Evolutionary conservation across 2,113 vertebrate genomes (phyloP).

Genomic region (Raja brachyura): DNA sequence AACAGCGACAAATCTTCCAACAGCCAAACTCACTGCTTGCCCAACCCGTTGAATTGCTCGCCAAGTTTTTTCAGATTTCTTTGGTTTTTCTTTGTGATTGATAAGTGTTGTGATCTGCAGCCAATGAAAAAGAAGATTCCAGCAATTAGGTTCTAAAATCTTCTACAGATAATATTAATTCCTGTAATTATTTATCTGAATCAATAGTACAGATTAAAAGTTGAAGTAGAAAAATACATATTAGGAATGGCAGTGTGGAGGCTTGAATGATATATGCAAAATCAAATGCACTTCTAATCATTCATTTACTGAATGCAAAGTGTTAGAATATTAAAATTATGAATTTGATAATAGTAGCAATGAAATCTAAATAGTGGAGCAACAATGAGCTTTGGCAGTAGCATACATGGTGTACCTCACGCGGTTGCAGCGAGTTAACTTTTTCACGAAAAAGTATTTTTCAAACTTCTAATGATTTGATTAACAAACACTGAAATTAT

Average conservation of each 20-base stretch:
- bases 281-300: neutral
- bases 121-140: conserved; percentile 40
- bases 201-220: neutral
- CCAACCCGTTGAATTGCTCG: conserved; percentile 87
- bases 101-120: conserved; percentile 94
- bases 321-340: neutral
- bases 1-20: conserved; percentile 87
- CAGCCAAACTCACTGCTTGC: conserved; percentile 84
- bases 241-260: neutral
- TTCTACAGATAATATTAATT: neutral
- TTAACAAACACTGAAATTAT: neutral
- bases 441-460: neutral
- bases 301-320: neutral
- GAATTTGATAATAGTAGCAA: neutral
- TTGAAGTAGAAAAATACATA: neutral
- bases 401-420: neutral
- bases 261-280: neutral
- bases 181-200: neutral
- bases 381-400: neutral
- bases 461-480: neutral
- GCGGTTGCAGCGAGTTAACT: neutral
- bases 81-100: conserved; percentile 94
- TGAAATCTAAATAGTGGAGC: too few species aligned
- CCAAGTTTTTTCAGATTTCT: conserved; percentile 87
- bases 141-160: neutral